Base-by-base conservation (phyloP, 2,797 vertebrate genomes). In the Pristis pectinata region DNA sequence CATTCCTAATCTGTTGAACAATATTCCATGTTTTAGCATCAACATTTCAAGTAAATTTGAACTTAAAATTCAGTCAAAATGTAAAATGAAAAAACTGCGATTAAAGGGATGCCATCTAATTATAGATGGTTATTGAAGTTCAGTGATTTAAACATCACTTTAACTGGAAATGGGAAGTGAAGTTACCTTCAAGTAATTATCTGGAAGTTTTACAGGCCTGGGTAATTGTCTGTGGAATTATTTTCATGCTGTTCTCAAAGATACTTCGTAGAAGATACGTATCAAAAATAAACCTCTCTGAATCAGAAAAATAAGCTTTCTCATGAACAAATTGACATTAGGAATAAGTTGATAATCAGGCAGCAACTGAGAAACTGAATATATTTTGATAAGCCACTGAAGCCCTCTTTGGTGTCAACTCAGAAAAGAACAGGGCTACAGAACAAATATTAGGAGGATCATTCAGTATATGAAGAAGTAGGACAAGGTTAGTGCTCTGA, bases 81-180 rank as follows among this genome's bases (percentile, higher is more conserved):
- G 61, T 41, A 41, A 91, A 64, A 91, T 72, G 37, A n/a, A 91
- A 61, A 19, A 64, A 91, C 22, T 64, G n/a, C 61, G 67, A 37
- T 91, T 91, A 24, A 19, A 67, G 59, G 22, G 61, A 91, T 64
- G 37, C 59, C 41, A 67, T 91, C 59, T 22, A 64, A 91, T 91
- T 91, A 37, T 64, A 87, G 61, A 41, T 24, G 61, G 41, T 91
- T 64, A 91, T 91, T 64, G 59, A 67, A 91, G 87, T 91, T 91
- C 19, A 67, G 61, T 37, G 61, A 41, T 64, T 67, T 37, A 91
- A 61, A 64, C n/a, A 41, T 64, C 22, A 59, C 59, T 91, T 91
- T 91, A 91, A 64, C 87, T 91, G 87, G 37, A 91, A 91, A 41
- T 67, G 87, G 19, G 41, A 41, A 91, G 37, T 91, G 59, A 91